phyloP scores from a whole-genome alignment of 37 sponge, comb jelly and placozoan species.

The Bolinopsis microptera region DNA sequence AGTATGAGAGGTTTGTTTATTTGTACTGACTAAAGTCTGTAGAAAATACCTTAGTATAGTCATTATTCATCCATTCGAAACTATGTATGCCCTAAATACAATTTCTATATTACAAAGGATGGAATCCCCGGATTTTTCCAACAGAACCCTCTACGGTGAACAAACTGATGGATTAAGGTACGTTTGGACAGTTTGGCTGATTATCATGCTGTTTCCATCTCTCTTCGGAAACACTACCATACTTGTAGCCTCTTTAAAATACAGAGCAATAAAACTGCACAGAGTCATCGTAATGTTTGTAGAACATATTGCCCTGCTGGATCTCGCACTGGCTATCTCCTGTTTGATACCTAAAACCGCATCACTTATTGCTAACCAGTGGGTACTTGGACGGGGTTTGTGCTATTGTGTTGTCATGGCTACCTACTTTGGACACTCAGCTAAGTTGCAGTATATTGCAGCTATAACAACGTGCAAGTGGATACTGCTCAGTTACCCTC shows the following conservation, averaged over 20 bases:
- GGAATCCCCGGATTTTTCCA: neutral
- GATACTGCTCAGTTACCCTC: neutral
- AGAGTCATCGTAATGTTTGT: neutral
- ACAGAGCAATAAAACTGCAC: neutral
- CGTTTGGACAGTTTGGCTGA: neutral
- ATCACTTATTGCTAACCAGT: neutral
- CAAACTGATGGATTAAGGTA: neutral
- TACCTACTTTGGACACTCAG: neutral
- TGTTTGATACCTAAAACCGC: neutral
- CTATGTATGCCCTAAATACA: no score
- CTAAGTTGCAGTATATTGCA: neutral
- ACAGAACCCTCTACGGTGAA: neutral
- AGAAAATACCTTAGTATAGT: no score
- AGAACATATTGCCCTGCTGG: neutral
- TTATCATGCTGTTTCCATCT: neutral
- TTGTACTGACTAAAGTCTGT: no score
- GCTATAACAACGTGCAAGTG: neutral
- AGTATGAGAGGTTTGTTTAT: no score
- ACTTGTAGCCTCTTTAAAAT: neutral
- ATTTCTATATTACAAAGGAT: no score
- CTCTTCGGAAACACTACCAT: neutral
- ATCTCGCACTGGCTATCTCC: neutral
- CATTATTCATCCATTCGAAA: no score
- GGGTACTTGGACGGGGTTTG: neutral
- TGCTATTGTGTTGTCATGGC: neutral